phyloP scores from a whole-genome alignment of 2,113 vertebrate genomes.

The Scartelaos histophorus region DNA sequence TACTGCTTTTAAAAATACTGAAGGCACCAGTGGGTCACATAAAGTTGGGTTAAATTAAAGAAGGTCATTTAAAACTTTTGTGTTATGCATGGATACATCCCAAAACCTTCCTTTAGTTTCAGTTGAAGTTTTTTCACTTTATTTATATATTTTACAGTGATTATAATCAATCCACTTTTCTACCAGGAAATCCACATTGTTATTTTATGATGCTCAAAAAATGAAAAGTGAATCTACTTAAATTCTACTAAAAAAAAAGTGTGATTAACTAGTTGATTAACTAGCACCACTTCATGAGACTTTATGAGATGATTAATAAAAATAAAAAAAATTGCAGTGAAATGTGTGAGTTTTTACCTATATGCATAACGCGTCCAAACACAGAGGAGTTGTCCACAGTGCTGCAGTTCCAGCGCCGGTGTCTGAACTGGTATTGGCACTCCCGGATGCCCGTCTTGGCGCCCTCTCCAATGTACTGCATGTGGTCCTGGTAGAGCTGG shows the following conservation, averaged over 20 bases:
- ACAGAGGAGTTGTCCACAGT: constrained; percentile 94
- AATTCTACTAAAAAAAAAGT: background rate
- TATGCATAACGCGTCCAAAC: constrained; percentile 94
- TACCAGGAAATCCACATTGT: too few species aligned
- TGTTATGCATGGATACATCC: too few species aligned
- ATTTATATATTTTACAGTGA: too few species aligned
- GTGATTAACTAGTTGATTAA: background rate
- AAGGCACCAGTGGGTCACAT: background rate
- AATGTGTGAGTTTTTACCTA: constrained; percentile 78
- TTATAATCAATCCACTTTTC: too few species aligned
- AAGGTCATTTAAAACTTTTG: background rate
- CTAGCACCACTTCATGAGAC: background rate
- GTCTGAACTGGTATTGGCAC: constrained; percentile 95
- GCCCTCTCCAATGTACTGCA: constrained; percentile 96
- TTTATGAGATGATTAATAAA: background rate
- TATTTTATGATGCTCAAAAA: background rate
- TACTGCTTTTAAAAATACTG: background rate
- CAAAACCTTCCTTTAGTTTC: too few species aligned
- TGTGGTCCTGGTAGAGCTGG: constrained; percentile 98
- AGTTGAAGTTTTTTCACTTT: too few species aligned
- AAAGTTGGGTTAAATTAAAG: background rate
- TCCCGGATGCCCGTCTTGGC: constrained; percentile 96
- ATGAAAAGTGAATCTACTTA: background rate
- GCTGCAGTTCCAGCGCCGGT: constrained; percentile 97
- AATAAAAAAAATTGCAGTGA: background rate